Percentiles rank a stretch among this genome's conserved stretches.
Conservation (phyloP, 2,797 vertebrate species). For the Sebastes trivittatus region DNA sequence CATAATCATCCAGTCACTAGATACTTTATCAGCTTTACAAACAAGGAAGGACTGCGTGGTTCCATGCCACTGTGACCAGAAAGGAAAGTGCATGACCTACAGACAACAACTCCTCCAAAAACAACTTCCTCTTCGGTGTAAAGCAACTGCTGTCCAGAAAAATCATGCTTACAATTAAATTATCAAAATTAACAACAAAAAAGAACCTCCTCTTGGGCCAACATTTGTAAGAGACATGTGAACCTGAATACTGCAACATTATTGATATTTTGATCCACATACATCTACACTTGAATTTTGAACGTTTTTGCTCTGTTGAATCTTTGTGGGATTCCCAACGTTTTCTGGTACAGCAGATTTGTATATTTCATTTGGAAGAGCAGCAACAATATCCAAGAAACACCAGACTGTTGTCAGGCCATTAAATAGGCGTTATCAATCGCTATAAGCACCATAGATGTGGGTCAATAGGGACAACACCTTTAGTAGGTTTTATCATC, state of each 20-base stretch:
- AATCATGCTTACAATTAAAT: neutral
- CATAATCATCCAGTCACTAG: conserved; percentile 5
- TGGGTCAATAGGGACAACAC: no score
- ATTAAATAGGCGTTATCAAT: no score
- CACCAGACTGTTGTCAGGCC: no score
- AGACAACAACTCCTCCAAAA: neutral
- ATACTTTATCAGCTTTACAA: conserved; percentile 39
- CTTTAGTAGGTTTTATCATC: no score
- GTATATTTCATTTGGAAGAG: neutral
- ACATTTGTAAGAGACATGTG: neutral
- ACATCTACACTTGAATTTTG: neutral
- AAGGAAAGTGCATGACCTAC: conserved; percentile 1
- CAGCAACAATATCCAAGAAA: no score
- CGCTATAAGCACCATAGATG: no score
- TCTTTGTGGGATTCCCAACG: neutral
- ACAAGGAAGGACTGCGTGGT: conserved; percentile 9
- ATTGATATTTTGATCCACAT: neutral
- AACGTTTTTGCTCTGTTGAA: neutral
- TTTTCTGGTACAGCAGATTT: neutral
- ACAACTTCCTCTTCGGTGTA: neutral
- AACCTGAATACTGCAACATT: neutral
- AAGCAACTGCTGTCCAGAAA: neutral
- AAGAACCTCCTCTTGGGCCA: neutral
- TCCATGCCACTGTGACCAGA: conserved; percentile 1
- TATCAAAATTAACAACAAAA: neutral